These are phyloP conservation scores for Lepus europaeus DNA, from an alignment of 2,113 vertebrate species.

Conservation along the genomic window DNA sequence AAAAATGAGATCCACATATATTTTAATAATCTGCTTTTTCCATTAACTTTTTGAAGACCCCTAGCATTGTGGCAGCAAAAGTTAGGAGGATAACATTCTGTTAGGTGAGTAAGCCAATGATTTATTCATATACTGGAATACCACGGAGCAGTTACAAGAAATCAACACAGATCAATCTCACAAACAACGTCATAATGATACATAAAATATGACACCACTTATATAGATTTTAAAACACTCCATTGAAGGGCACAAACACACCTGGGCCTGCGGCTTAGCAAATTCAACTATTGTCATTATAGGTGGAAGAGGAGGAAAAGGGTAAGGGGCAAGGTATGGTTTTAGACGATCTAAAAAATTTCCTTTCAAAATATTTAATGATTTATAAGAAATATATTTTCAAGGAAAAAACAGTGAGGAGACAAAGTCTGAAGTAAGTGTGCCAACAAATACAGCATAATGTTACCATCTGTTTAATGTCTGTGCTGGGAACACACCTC, in stretches of 20 bases:
- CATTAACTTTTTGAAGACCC: too few species aligned
- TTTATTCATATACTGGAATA: background rate
- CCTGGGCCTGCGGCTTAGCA: background rate
- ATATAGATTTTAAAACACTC: background rate
- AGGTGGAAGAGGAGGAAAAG: background rate
- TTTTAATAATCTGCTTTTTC: too few species aligned
- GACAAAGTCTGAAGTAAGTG: background rate
- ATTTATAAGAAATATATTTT: background rate
- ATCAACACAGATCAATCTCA: background rate
- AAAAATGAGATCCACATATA: too few species aligned
- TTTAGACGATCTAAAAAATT: background rate
- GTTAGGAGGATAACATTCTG: background rate
- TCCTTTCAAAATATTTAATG: background rate
- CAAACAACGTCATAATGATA: background rate
- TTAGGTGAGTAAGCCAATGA: background rate
- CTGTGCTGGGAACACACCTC: background rate
- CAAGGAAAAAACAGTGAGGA: background rate
- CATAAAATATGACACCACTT: background rate
- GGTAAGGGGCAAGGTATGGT: accelerated
- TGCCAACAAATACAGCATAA: background rate
- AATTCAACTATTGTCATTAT: background rate
- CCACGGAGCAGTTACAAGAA: background rate
- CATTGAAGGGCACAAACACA: background rate
- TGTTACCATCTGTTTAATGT: background rate
- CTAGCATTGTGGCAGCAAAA: too few species aligned